Base-by-base conservation (phyloP, 2,888 invertebrate species). In the Priocnemis perturbator region DNA sequence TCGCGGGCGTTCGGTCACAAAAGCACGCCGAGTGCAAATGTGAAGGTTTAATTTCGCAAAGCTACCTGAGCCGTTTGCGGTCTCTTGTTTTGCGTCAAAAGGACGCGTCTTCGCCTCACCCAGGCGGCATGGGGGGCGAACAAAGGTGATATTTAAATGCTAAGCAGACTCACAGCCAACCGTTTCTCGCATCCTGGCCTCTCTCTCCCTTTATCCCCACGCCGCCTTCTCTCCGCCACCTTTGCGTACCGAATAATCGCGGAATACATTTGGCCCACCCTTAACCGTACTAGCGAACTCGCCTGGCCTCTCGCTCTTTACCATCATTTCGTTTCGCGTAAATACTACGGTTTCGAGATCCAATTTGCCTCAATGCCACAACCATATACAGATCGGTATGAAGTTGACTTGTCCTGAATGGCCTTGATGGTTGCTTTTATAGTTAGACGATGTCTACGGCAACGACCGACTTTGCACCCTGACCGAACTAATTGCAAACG, bases 101-200 rank as follows among this genome's bases (percentile, higher is more conserved):
- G 48, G 21, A 57, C 62, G 61, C 37, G 26, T 59, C 55, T 53
- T 23, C 48, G 9, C 4, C 37, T 37, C 37, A 15, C 20, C 50
- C 50, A 19, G 2, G 50, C 19, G 5, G 20, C 53, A 11, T 45
- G 48, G 23, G 26, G 45, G 23, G n/a, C 23, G 48, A 50, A 50
- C 23, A 50, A 67, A 52, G 68, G 67, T 63, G 64, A 77, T 78
- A 77, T 78, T 78, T 78, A 77, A 79, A 79, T 77, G 67, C 67
- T 79, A 74, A 79, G 62, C 48, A 74, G 64, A 60, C 59, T 59
- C 70, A 56, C 17, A 57, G 69, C 9, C 67, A 58, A 64, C 63
- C 70, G 57, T 63, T 67, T 57, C 67, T 23, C 67, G 37, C 37
- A 44, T 26, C 23, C 23, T 21, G 23, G 26, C 37, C 57, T 57